Conservation (phyloP, 64 coral and sea anemone genomes). For the Cladopsammia gracilis region DNA sequence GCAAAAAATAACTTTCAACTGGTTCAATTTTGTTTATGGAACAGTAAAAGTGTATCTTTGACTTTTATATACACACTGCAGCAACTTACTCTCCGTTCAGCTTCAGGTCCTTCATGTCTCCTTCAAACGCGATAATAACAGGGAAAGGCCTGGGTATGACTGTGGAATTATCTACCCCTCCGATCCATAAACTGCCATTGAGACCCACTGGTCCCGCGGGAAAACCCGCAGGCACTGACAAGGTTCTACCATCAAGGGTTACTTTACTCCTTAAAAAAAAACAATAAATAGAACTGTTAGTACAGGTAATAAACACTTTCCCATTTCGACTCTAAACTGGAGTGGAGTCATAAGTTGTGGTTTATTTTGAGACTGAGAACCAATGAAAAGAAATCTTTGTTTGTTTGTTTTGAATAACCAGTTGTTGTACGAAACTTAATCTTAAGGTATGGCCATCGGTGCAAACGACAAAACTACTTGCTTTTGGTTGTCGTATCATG, state of each 20-base stretch:
- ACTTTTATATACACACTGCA: background rate
- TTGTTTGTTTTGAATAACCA: too few species aligned
- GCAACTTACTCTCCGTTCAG: constrained; percentile 81
- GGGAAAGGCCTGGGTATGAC: constrained; percentile 78
- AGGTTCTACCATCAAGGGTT: constrained; percentile 35
- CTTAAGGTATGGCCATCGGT: too few species aligned
- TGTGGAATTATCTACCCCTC: constrained; percentile 52
- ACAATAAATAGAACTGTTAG: background rate
- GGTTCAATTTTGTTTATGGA: too few species aligned
- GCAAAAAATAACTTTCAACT: too few species aligned
- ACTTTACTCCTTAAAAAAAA: constrained; percentile 30
- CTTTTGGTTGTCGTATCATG: too few species aligned
- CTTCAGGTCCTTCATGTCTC: constrained; percentile 73
- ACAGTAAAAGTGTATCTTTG: background rate
- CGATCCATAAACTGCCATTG: constrained; percentile 81
- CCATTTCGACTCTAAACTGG: background rate
- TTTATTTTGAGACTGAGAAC: background rate
- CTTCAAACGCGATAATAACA: constrained; percentile 77
- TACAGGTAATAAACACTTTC: background rate
- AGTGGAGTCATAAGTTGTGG: background rate
- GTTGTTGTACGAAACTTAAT: too few species aligned
- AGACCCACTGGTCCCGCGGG: constrained; percentile 57
- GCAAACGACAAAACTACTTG: too few species aligned
- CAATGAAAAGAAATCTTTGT: too few species aligned
- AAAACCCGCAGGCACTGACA: constrained; percentile 39